Conservation (phyloP, 1,140 invertebrate genomes). For the Plectus sambesii region DNA sequence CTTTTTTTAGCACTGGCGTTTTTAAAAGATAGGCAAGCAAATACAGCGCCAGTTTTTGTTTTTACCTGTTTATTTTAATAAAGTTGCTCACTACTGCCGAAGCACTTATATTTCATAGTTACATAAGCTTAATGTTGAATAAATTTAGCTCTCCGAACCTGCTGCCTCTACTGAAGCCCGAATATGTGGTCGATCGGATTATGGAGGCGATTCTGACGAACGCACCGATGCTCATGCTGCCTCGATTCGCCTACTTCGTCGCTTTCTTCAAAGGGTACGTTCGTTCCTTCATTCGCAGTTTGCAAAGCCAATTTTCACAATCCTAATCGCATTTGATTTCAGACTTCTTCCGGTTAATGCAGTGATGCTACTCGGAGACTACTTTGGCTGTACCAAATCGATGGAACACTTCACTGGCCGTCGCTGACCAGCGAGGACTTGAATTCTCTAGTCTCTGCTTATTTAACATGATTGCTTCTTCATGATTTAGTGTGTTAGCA, state of each 20-base stretch:
- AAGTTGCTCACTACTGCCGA: too few species aligned
- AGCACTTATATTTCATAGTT: constrained; percentile 11
- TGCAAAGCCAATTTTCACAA: constrained; percentile 75
- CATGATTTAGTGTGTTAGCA: too few species aligned
- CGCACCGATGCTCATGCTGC: constrained; percentile 63
- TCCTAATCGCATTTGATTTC: constrained; percentile 78
- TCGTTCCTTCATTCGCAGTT: too few species aligned
- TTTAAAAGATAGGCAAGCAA: too few species aligned
- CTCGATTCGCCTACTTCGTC: constrained; percentile 43
- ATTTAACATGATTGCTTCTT: too few species aligned
- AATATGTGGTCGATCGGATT: constrained; percentile 69
- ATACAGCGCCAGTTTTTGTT: too few species aligned
- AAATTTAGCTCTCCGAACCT: constrained; percentile 53
- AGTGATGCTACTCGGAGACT: constrained; percentile 71
- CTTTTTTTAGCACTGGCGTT: too few species aligned
- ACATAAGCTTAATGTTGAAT: not conserved
- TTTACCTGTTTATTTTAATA: too few species aligned
- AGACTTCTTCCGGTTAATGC: constrained; percentile 73
- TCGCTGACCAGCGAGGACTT: too few species aligned
- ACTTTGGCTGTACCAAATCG: constrained; percentile 67
- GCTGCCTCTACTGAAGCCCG: constrained; percentile 66
- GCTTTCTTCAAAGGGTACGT: constrained; percentile 12
- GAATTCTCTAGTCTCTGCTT: too few species aligned
- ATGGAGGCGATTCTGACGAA: constrained; percentile 67
- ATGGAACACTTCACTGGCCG: constrained; percentile 26